Conservation (phyloP, 2,888 invertebrate species). For the Tetrapedia diversipes region DNA sequence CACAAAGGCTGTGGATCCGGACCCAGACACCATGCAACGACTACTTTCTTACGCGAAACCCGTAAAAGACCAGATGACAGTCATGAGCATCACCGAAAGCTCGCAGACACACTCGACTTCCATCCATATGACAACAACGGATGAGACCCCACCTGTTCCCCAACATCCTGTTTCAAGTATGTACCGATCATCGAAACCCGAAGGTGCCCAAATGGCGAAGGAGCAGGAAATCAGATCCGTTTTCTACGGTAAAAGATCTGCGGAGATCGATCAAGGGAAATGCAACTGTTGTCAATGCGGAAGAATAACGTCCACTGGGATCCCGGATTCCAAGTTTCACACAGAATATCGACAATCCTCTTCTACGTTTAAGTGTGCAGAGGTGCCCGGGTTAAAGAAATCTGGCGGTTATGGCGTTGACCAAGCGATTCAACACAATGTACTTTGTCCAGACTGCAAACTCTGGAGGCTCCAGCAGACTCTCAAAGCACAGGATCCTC, state of each 20-base stretch:
- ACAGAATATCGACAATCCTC: too few species aligned
- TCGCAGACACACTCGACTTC: slow-evolving; percentile 38
- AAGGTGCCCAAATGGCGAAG: background rate
- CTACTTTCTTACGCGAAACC: slow-evolving; percentile 17
- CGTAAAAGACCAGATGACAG: slow-evolving; percentile 28
- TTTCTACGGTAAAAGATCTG: slow-evolving; percentile 34
- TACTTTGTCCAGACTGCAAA: slow-evolving; percentile 47
- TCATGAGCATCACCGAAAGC: background rate
- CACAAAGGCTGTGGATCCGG: slow-evolving; percentile 13
- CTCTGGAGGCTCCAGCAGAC: background rate
- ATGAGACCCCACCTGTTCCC: background rate
- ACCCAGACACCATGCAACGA: slow-evolving; percentile 35
- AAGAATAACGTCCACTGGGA: background rate
- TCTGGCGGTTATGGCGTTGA: background rate
- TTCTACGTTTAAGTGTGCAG: too few species aligned
- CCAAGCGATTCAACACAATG: slow-evolving; percentile 5
- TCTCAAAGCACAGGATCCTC: background rate
- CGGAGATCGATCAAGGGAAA: background rate
- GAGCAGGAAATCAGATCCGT: slow-evolving; percentile 56
- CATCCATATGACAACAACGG: background rate
- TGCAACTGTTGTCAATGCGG: slow-evolving; percentile 63
- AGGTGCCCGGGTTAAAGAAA: background rate
- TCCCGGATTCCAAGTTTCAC: background rate
- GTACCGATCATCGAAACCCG: slow-evolving; percentile 28
- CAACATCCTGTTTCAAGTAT: slow-evolving; percentile 14